Base-by-base conservation (phyloP, 2,888 invertebrate genomes). In the Hyles lineata region DNA sequence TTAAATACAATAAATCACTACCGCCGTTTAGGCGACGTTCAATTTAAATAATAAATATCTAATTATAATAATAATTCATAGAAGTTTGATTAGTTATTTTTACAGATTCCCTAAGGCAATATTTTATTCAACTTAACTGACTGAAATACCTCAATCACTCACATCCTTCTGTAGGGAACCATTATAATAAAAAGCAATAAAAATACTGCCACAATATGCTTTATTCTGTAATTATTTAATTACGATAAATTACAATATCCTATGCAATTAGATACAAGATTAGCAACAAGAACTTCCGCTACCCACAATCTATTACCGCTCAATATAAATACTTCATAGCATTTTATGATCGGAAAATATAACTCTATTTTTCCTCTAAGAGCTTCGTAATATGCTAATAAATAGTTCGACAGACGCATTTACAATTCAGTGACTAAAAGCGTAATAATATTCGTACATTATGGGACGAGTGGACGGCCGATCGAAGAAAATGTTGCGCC, bases 381-480 rank as follows among this genome's bases (percentile, higher is more conserved):
- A 55, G 55, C 55, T 55, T 55, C 17, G 55, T 43, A 43, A 15
- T 55, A 55, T 55, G 55, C 55, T n/a, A 55, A 55, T 55, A 55
- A 55, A 55, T 55, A 55, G 19, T 43, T 11, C 6, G n/a, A 8
- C 17, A 55, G 17, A 55, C 62, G 63, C 35, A 35, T 21, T 35
- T 63, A n/a, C n/a, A n/a, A 9, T 32, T 62, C 62, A 62, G 1
- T 62, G 7, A n/a, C n/a, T 63, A 63, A 63, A 35, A 63, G 63
- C 35, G 35, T 63, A 63, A 63, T 63, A 63, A 63, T 63, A 35
- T 63, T 63, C 63, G 32, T 63, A 63, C 63, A 63, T 63, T 63
- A 63, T 62, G n/a, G 63, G 35, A 32, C 63, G 32, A 63, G 21
- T n/a, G 19, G 6, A 0, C 17, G 55, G 7, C n/a, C n/a, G 32